Evolutionary conservation across 2,888 invertebrate genomes (phyloP), one percentile per base, ranked within the genome.

Genomic region (Pollenia griseotomentosa): DNA sequence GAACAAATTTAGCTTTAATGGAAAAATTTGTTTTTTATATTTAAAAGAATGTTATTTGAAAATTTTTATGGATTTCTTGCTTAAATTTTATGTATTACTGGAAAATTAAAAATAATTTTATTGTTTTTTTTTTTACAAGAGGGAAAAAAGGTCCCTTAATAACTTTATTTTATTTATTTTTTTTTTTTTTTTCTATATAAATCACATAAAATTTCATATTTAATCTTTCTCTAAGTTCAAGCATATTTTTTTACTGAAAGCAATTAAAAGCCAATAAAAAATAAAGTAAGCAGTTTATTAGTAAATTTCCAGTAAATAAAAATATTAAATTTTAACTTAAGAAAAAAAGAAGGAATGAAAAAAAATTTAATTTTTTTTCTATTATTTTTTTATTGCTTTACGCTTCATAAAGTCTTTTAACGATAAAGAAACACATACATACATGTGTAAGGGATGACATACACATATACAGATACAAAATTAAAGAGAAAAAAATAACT

Each of bases 381-480:
- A 10, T 11, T 19, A 59, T 14, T 66, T 44, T 59, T 75, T 51
- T 40, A 78, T 65, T 57, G 11, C 48, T 71, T 65, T 78, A 77
- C 71, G 77, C 77, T 48, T 78, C 78, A 83, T 71, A 71, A 83
- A 83, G 8, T 57, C 65, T 40, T 83, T 83, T 48, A 78, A 65
- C 61, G 44, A 77, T 83, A 70, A 70, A 53, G 42, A 44, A 73
- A 46, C 70, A 55, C 40, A 40, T 2, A 73, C 16, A n/a, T n/a
- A 55, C 53, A 80, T 66, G 66, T 19, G 19, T 10, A n/a, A 23
- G 33, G 48, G 12, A 11, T 23, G 7, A 10, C 10, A 16, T 3
- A 23, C 23, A 14, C 46, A 73, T 19, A 55, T 19, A 40, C 16
- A 11, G 0, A 11, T n/a, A 59, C 19, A 46, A 59, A 70, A 12